Evolutionary conservation across 2,888 invertebrate genomes (phyloP).

Genomic region (Tethea ocularis): DNA sequence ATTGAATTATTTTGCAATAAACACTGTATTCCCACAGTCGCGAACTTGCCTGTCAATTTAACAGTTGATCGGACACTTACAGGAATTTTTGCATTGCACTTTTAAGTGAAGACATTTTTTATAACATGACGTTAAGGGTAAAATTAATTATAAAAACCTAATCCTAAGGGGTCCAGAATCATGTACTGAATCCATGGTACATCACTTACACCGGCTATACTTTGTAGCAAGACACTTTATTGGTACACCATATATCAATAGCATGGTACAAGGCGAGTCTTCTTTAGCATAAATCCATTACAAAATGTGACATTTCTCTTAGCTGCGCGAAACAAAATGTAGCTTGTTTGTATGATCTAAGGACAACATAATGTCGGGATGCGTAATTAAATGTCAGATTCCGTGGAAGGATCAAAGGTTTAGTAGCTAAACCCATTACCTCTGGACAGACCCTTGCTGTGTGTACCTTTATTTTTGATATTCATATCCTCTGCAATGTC

Average conservation of each 20-base stretch:
- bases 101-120: no score
- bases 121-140: no score
- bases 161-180: no score
- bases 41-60: no score
- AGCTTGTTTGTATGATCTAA: slow-evolving; percentile 23
- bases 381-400: slow-evolving; percentile 46
- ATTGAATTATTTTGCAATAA: no score
- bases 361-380: slow-evolving; percentile 29
- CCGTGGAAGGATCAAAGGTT: slow-evolving; percentile 41
- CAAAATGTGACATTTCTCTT: slow-evolving; percentile 7
- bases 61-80: no score
- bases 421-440: slow-evolving; percentile 32
- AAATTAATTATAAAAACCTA: no score
- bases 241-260: background rate
- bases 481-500: background rate
- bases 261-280: background rate
- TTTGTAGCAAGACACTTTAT: background rate
- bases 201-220: no score
- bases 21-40: no score
- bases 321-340: slow-evolving; percentile 13
- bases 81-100: no score
- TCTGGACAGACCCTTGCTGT: slow-evolving; percentile 17
- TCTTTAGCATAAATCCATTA: slow-evolving; percentile 6
- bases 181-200: no score
- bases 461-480: slow-evolving; percentile 3